Conservation (phyloP, 2,888 invertebrate species). For the Caenorhabditis becei region DNA sequence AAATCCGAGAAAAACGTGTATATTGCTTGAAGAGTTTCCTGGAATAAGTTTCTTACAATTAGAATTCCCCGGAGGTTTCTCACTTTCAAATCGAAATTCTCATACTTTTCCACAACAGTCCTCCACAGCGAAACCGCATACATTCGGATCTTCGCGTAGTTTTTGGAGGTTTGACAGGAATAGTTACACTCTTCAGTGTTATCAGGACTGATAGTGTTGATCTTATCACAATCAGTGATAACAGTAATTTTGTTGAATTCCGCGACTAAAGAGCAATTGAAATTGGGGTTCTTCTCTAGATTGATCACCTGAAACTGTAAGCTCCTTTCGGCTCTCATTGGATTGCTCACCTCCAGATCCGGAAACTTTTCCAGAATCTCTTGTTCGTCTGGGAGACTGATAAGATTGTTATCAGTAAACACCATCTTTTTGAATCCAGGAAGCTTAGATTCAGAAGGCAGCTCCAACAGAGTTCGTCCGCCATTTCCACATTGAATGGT, state of each 20-base stretch:
- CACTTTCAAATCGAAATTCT: not conserved
- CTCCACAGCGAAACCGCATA: not conserved
- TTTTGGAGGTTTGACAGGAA: not conserved
- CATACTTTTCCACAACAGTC: not conserved
- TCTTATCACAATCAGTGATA: not conserved
- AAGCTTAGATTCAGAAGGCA: constrained; percentile 69
- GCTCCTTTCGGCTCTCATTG: no score
- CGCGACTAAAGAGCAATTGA: no score
- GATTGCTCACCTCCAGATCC: not conserved
- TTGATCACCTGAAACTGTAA: no score
- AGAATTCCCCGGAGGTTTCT: no score
- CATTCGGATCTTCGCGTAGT: not conserved
- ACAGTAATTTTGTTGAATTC: not conserved
- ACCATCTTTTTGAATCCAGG: constrained; percentile 70
- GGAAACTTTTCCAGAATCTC: constrained; percentile 70
- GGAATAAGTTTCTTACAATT: no score
- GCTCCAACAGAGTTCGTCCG: constrained; percentile 63
- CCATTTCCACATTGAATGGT: constrained; percentile 76
- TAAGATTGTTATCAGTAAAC: constrained; percentile 66
- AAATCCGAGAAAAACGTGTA: not conserved
- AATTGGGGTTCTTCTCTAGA: no score
- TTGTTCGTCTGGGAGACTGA: constrained; percentile 69
- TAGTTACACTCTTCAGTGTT: not conserved
- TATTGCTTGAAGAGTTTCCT: not conserved
- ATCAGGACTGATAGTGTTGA: not conserved